Base-by-base conservation (phyloP, 1,140 invertebrate species). In the Aphidius gifuensis region DNA sequence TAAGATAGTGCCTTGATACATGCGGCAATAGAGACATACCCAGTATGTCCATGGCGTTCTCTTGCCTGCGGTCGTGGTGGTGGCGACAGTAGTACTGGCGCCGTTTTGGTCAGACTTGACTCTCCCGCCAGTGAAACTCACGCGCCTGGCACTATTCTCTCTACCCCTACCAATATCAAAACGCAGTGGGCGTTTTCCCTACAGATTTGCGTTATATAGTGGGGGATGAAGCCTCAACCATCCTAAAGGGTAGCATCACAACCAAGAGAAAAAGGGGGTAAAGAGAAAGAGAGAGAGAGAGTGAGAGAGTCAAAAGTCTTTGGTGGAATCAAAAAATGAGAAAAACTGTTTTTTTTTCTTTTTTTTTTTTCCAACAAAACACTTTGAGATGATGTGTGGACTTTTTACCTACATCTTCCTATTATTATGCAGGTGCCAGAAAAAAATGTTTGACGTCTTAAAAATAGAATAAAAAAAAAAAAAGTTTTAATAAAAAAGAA, bases 71-170 rank as follows among this genome's bases (percentile, higher is more conserved):
- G 71, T 79, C 77, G 72, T 77, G 73, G 67, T 75, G 76, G 74
- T 80, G 77, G 75, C 78, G 76, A 77, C 76, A 78, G 77, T 80
- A 76, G 76, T 79, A 80, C 79, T 80, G 75, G 73, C 76, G 76
- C 68, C 69, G 73, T 74, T 74, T 75, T 76, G 72, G 72, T 78
- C 78, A 74, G 77, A 78, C 78, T 74, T 72, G 63, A 70, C 71
- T 72, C 23, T 32, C 69, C 68, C 70, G 71, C 68, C 69, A 73
- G 68, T 71, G 67, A 73, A 69, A 67, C 68, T 68, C 69, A 66
- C 67, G 67, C 66, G 62, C 66, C 64, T 65, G 69, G 67, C 64
- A 60, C 67, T 65, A 68, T 57, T 49, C 66, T 67, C 67, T 69
- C 66, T 68, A 54, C 49, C 9, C 64, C 62, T 44, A n/a, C 70